These are phyloP conservation scores for Hyles lineata DNA, from an alignment of 2,888 invertebrate species.

Conservation along the genomic window DNA sequence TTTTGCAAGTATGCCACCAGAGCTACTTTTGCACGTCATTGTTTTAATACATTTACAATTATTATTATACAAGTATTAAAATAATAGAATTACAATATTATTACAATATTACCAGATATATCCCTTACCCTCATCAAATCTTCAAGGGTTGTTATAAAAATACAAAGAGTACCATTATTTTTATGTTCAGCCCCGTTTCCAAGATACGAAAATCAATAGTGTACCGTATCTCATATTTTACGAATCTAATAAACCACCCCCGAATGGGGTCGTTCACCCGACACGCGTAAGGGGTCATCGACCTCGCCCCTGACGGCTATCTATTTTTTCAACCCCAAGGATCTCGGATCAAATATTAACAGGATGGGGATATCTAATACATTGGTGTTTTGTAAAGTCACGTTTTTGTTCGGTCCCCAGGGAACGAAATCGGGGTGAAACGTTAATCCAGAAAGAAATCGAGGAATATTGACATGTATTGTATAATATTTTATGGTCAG, in stretches of 20 bases:
- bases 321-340: slow-evolving; percentile 31
- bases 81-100: too few relatives aligned
- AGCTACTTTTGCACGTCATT: too few relatives aligned
- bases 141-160: too few relatives aligned
- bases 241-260: slow-evolving; percentile 30
- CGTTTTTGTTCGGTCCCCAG: slow-evolving; percentile 11
- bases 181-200: neutral
- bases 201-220: slow-evolving; percentile 17
- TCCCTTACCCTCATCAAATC: too few relatives aligned
- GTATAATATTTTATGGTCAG: neutral
- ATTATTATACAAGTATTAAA: too few relatives aligned
- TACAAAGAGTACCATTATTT: too few relatives aligned
- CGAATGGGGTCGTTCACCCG: slow-evolving; percentile 27
- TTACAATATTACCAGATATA: too few relatives aligned
- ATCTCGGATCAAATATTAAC: slow-evolving; percentile 20
- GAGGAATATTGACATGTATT: neutral
- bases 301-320: slow-evolving; percentile 31
- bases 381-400: slow-evolving; percentile 24
- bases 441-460: slow-evolving; percentile 11
- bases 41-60: too few relatives aligned
- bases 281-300: slow-evolving; percentile 26
- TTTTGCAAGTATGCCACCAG: too few relatives aligned
- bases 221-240: slow-evolving; percentile 7
- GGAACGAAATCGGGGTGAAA: neutral
- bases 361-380: slow-evolving; percentile 24